Conservation (phyloP, 2,888 invertebrate genomes). For the Stegophylla sp. region DNA sequence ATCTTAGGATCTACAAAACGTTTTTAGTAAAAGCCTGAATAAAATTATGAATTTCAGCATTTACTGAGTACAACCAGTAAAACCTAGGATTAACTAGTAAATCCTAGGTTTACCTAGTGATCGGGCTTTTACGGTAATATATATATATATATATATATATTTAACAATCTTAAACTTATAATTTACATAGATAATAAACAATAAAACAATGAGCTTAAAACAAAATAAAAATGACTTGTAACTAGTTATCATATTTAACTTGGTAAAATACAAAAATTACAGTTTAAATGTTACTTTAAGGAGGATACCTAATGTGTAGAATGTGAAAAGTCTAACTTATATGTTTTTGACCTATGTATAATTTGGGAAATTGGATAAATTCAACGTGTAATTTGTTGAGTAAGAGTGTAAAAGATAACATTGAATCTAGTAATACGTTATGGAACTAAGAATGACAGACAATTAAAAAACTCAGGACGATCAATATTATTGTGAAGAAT, state of each 20-base stretch:
- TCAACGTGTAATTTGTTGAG: conserved; percentile 12
- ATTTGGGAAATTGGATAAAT: not conserved
- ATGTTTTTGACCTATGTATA: conserved; percentile 1
- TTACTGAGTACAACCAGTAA: too few species aligned
- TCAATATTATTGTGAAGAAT: not conserved
- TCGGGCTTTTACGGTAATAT: too few species aligned
- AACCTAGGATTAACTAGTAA: too few species aligned
- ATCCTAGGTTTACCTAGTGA: too few species aligned
- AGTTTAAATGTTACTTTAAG: not conserved
- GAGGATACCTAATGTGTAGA: not conserved
- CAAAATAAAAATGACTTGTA: not conserved
- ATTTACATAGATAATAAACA: not conserved
- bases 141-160: not conserved
- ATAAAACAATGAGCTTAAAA: not conserved
- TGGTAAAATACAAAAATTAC: not conserved
- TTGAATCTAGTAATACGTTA: not conserved
- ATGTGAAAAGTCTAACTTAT: not conserved
- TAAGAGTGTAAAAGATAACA: not conserved
- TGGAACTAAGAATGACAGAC: not conserved
- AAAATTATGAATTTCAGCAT: too few species aligned
- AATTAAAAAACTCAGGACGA: conserved; percentile 1
- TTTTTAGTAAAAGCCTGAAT: too few species aligned
- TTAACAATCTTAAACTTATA: not conserved
- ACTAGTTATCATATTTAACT: not conserved
- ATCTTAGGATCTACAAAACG: too few species aligned